Conservation (phyloP, 2,113 vertebrate genomes). For the Xiphias gladius region DNA sequence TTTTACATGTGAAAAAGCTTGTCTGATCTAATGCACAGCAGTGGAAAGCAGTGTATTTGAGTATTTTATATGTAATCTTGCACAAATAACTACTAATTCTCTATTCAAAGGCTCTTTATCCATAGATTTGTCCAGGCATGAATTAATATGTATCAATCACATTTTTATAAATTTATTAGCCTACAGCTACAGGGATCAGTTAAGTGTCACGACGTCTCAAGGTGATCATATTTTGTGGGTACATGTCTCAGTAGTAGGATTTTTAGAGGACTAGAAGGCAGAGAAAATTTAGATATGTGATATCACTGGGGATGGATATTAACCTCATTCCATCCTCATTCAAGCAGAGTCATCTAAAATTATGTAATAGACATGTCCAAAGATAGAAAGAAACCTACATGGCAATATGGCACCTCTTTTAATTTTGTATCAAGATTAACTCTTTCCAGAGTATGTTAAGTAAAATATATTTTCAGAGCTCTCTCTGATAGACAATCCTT, state of each 20-base stretch:
- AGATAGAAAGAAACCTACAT: constrained; percentile 38
- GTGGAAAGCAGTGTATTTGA: background rate
- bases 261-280: constrained; percentile 34
- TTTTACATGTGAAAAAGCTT: constrained; percentile 11
- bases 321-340: constrained; percentile 51
- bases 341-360: constrained; percentile 50
- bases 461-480: background rate
- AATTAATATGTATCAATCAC: constrained; percentile 25
- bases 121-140: background rate
- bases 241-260: constrained; percentile 18
- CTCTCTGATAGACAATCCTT: background rate
- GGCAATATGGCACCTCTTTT: constrained; percentile 28
- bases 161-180: constrained; percentile 30
- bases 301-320: constrained; percentile 36
- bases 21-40: background rate
- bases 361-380: constrained; percentile 43
- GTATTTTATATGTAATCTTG: constrained; percentile 6
- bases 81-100: background rate
- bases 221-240: constrained; percentile 42
- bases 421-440: background rate
- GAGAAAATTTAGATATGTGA: constrained; percentile 33
- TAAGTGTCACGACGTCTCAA: constrained; percentile 22
- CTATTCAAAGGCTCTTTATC: constrained; percentile 15
- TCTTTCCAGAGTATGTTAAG: background rate
- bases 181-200: constrained; percentile 11